These are phyloP conservation scores for Dicranocentrus wangi DNA, from an alignment of 2,888 invertebrate genomes.

Conservation along the genomic window DNA sequence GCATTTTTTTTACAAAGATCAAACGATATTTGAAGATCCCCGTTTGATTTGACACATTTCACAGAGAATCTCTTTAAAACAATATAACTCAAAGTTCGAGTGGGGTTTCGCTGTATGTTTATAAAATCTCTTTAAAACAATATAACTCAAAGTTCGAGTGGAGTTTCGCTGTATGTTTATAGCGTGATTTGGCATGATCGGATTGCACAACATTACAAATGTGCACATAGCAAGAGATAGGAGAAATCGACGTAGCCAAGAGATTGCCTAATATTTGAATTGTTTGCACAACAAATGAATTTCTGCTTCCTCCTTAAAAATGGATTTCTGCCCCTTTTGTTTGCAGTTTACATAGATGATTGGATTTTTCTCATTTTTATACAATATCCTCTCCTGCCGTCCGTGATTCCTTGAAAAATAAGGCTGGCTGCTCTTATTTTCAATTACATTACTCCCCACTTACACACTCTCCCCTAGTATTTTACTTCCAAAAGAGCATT, in stretches of 20 bases:
- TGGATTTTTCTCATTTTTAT: constrained; percentile 34
- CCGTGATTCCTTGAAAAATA: constrained; percentile 42
- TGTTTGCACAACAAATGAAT: constrained; percentile 34
- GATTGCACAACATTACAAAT: too few relatives aligned
- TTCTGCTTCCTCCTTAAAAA: neutral
- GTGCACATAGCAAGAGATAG: too few relatives aligned
- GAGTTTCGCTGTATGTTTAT: neutral
- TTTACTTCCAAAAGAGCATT: neutral
- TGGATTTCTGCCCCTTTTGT: neutral
- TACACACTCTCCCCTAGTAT: constrained; percentile 11
- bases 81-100: too few relatives aligned
- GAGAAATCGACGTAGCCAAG: neutral
- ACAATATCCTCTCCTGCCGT: constrained; percentile 12
- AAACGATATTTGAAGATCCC: too few relatives aligned
- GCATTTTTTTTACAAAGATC: too few relatives aligned
- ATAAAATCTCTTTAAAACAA: neutral
- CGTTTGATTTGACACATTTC: too few relatives aligned
- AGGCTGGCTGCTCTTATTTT: neutral
- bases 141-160: neutral
- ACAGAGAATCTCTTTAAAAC: too few relatives aligned
- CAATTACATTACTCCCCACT: neutral
- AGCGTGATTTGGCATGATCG: too few relatives aligned
- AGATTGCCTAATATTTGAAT: neutral
- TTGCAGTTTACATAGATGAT: constrained; percentile 3
- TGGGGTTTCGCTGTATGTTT: neutral